Conservation (phyloP, 2,113 vertebrate species). For the Numenius arquata region DNA sequence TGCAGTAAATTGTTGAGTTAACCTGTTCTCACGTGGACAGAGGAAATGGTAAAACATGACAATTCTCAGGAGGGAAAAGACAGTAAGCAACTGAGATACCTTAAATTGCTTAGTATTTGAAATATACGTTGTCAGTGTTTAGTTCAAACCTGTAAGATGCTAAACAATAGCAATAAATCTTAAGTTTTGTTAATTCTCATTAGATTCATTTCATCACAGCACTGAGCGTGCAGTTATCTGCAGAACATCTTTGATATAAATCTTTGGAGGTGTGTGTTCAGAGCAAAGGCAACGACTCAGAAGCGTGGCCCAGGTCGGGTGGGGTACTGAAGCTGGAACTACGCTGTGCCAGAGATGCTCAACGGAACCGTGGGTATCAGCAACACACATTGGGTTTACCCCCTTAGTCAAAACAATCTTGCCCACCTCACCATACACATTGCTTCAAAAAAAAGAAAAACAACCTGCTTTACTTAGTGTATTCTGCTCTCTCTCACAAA, state of each 20-base stretch:
- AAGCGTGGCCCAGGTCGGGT: background rate
- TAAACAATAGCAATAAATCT: background rate
- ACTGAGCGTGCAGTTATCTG: background rate
- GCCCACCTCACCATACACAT: background rate
- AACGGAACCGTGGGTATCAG: background rate
- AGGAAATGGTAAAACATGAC: background rate
- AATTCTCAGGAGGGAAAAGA: background rate
- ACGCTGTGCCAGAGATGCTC: background rate
- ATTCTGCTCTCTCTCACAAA: background rate
- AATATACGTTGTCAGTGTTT: background rate
- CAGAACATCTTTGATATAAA: background rate
- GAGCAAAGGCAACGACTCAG: background rate
- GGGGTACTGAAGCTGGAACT: background rate
- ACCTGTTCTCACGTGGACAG: background rate
- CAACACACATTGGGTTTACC: background rate
- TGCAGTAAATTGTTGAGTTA: background rate
- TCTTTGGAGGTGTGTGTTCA: background rate
- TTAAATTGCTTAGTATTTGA: background rate
- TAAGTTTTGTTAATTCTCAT: background rate
- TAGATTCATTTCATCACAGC: background rate
- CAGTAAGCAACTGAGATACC: background rate
- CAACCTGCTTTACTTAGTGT: background rate
- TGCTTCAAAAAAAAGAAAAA: background rate
- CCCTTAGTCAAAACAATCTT: background rate
- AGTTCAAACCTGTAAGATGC: background rate